A percentile compares a stretch with the other conserved stretches of the same genome.
Evolutionary conservation across 2,888 invertebrate genomes (phyloP).

Genomic region (Melinopterus prodromus): DNA sequence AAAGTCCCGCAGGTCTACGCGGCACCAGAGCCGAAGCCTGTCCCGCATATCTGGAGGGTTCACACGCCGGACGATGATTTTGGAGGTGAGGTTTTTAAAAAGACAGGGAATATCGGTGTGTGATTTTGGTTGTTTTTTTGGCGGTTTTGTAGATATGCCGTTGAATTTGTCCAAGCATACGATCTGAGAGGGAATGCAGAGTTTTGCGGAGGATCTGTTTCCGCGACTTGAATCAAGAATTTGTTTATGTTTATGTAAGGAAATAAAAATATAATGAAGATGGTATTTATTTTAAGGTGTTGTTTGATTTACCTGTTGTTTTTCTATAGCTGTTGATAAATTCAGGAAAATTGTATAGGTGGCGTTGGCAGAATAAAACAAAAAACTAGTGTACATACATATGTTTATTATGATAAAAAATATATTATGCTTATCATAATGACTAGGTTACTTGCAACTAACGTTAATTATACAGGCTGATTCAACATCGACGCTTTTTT

Average conservation of each 20-base stretch:
- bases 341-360: no score
- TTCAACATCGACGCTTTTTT: no score
- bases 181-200: not conserved
- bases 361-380: no score
- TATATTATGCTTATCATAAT: no score
- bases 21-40: not conserved
- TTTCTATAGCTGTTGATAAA: not conserved
- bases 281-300: not conserved
- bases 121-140: no score
- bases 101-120: no score
- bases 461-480: no score
- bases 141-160: not conserved
- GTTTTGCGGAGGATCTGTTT: not conserved
- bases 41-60: not conserved
- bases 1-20: not conserved
- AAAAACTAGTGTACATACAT: no score
- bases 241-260: constrained; percentile 4
- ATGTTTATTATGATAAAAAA: no score
- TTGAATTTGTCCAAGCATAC: not conserved
- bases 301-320: not conserved
- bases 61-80: not conserved
- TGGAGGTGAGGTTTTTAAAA: not conserved
- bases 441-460: no score
- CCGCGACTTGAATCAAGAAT: not conserved
- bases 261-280: not conserved